A percentile compares a stretch with the other conserved stretches of the same genome.
These are phyloP conservation scores for Jaculus jaculus DNA, from an alignment of 2,113 vertebrate species.

Conservation along the genomic window DNA sequence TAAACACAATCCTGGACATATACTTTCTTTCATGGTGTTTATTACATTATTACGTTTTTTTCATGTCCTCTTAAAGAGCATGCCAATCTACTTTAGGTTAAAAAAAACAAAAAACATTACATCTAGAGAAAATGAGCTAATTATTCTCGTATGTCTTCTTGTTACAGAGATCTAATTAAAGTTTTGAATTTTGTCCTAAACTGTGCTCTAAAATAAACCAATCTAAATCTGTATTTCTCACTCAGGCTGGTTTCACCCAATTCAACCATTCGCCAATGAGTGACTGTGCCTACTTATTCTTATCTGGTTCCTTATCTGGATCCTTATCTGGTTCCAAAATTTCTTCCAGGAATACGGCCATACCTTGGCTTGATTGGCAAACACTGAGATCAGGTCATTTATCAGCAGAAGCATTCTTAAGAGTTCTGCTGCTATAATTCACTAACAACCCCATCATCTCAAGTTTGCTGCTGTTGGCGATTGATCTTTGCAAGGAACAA, in stretches of 20 bases:
- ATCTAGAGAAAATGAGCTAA: conserved; percentile 72
- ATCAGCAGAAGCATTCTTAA: neutral
- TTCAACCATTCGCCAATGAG: conserved; percentile 49
- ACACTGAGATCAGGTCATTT: neutral
- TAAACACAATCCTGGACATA: conserved; percentile 49
- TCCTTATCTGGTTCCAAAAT: conserved; percentile 63
- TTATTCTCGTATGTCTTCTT: conserved; percentile 69
- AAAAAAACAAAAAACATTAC: conserved; percentile 66
- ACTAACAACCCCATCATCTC: conserved; percentile 32
- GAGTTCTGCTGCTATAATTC: conserved; percentile 26
- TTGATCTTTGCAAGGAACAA: conserved; percentile 15
- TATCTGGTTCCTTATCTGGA: conserved; percentile 67
- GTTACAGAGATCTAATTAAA: conserved; percentile 75
- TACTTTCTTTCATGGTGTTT: conserved; percentile 43
- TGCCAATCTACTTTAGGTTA: conserved; percentile 70
- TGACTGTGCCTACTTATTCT: conserved; percentile 66
- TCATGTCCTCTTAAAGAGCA: conserved; percentile 64
- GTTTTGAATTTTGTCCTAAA: conserved; percentile 67
- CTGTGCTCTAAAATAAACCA: conserved; percentile 69
- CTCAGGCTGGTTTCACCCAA: conserved; percentile 67
- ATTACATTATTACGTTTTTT: conserved; percentile 19
- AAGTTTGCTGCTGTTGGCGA: neutral
- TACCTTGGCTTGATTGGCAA: conserved; percentile 53
- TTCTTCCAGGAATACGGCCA: conserved; percentile 68
- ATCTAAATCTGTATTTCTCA: conserved; percentile 74